Percentiles rank a stretch among this genome's conserved stretches.
phyloP scores from a whole-genome alignment of 2,888 invertebrate genomes.

The Pherbina coryleti region DNA sequence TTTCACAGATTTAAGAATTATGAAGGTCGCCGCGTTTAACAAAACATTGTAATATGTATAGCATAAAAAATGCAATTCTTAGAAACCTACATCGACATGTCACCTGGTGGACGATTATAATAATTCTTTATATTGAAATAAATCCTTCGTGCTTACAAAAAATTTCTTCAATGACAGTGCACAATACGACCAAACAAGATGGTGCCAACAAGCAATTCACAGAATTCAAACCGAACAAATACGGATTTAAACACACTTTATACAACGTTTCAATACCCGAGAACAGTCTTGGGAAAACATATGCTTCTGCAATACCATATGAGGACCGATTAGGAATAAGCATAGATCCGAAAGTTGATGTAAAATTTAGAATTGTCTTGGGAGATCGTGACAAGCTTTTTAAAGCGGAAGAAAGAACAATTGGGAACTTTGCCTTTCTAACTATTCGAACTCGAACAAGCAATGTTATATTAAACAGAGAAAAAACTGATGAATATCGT shows the following conservation, averaged over 20 bases:
- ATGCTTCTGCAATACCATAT: slow-evolving; percentile 77
- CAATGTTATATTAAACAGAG: slow-evolving; percentile 91
- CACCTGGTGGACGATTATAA: slow-evolving; percentile 21
- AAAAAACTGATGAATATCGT: slow-evolving; percentile 86
- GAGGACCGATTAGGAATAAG: slow-evolving; percentile 86
- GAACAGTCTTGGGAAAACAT: slow-evolving; percentile 92
- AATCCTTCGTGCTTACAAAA: slow-evolving; percentile 22
- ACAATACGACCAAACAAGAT: background rate
- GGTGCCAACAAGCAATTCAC: slow-evolving; percentile 14
- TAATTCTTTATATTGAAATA: slow-evolving; percentile 7
- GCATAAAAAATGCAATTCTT: slow-evolving; percentile 3
- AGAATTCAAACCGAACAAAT: slow-evolving; percentile 56
- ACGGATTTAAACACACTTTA: slow-evolving; percentile 78
- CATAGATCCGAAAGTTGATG: slow-evolving; percentile 72
- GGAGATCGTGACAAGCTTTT: slow-evolving; percentile 93
- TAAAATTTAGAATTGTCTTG: slow-evolving; percentile 87
- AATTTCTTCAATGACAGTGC: slow-evolving; percentile 35
- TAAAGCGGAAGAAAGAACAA: slow-evolving; percentile 88
- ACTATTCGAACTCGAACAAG: slow-evolving; percentile 90
- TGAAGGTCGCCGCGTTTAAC: background rate
- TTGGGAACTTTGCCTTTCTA: slow-evolving; percentile 96
- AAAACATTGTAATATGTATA: slow-evolving; percentile 24
- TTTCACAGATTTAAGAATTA: slow-evolving; percentile 17
- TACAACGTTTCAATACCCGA: slow-evolving; percentile 95
- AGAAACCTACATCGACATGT: slow-evolving; percentile 19